Evolutionary conservation across 1,140 invertebrate species (phyloP), one percentile per base, ranked within the genome.

Genomic region (Mylabris phalerata): DNA sequence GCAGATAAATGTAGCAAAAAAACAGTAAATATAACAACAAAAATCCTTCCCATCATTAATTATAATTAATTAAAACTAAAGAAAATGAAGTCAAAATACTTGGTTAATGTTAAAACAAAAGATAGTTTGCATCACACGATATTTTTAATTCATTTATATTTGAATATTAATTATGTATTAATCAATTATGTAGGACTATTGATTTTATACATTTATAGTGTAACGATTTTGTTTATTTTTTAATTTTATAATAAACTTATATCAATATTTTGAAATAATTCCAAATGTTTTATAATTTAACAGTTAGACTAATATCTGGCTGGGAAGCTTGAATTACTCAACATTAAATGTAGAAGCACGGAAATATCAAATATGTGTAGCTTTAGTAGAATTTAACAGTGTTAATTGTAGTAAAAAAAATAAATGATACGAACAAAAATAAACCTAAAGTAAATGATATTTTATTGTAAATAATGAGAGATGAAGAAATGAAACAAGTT

Each of bases 281-380:
- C 24, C n/a, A 13, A 50, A 50, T 50, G 25, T 9, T 40, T 50
- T 39, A 38, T n/a, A 42, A 42, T 42, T 32, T 32, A 32, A 32
- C 32, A 32, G 19, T 40, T 50, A 38, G n/a, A 52, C 40, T 26
- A 52, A 52, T 54, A 45, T 45, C 46, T 45, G 51, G 42, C 42
- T 54, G 51, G 42, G 51, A 54, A 45, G 39, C 44, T 42, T 54
- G 46, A 44, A 25, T 27, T 54, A 7, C 43, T 54, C 51, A 54
- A 46, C 45, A 54, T 54, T 54, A 46, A 32, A 54, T 46, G 51
- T 54, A 54, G 51, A 54, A 46, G 51, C 51, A 54, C 43, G 2
- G 46, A 55, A 55, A 55, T 55, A 55, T 55, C 45, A 55, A 55
- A 48, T 55, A 25, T 45, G 46, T 55, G 52, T 55, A 55, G 52